Percentiles rank a stretch among this genome's conserved stretches.
Conservation (phyloP, 1,140 invertebrate species). For the Drosophila erecta region DNA sequence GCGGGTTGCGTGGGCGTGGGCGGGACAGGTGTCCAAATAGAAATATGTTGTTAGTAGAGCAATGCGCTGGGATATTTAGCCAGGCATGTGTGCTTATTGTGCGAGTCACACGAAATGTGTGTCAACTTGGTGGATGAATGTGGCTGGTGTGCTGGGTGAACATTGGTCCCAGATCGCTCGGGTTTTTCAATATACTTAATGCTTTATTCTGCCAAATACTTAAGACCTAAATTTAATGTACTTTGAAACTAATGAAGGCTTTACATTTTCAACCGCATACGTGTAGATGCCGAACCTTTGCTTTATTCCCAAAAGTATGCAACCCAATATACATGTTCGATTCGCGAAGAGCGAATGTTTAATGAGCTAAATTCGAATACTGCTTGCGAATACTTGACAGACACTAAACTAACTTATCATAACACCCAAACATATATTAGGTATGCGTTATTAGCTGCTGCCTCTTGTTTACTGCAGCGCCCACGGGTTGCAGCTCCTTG, state of each 20-base stretch:
- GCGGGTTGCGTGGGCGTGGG: no score
- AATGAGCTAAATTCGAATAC: slow-evolving; percentile 42
- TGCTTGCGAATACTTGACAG: slow-evolving; percentile 39
- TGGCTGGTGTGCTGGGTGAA: not conserved
- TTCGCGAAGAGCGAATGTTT: not conserved
- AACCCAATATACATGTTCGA: not conserved
- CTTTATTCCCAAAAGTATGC: slow-evolving; percentile 22
- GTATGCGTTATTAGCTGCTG: slow-evolving; percentile 1
- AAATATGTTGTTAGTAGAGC: slow-evolving; percentile 53
- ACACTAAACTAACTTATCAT: slow-evolving; percentile 24
- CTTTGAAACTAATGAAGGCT: no score
- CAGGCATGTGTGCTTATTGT: slow-evolving; percentile 64
- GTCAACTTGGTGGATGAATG: slow-evolving; percentile 48
- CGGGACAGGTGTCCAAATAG: slow-evolving; percentile 34
- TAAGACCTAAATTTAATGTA: no score
- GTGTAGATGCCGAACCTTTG: slow-evolving; percentile 5
- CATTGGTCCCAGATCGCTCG: slow-evolving; percentile 27
- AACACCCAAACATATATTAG: not conserved
- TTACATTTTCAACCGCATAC: not conserved
- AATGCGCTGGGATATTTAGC: slow-evolving; percentile 67
- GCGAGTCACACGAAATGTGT: slow-evolving; percentile 42
- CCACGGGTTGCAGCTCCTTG: not conserved
- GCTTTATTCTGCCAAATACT: no score
- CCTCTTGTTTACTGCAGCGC: not conserved
- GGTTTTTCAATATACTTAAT: no score